Evolutionary conservation across 2,888 invertebrate species (phyloP), one percentile per base, ranked within the genome.

Genomic region (Stratiomys singularior): DNA sequence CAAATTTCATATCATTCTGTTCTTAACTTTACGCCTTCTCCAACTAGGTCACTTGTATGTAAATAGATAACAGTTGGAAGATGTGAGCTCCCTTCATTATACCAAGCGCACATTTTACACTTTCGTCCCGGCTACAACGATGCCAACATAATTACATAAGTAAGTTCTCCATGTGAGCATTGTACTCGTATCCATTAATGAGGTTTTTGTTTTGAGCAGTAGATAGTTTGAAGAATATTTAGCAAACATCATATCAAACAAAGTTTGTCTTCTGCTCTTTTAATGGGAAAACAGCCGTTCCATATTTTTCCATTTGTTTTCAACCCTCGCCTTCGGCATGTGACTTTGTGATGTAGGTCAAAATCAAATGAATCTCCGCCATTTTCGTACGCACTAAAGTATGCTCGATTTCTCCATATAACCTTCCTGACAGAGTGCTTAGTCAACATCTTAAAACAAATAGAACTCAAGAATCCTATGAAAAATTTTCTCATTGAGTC

Each of bases 21-120:
- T 60, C 74, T 74, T 74, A 60, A 74, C 74, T 74, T 74, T 74
- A 30, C 56, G 56, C 27, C 56, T 5, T 21, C n/a, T n/a, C 52
- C 15, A 74, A 74, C 74, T 74, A 60, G 74, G 74, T 74, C 74
- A 74, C 74, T 52, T 74, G 21, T 60, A 58, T 60, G 60, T 52
- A 74, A 58, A 74, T 74, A 74, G 21, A 37, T 23, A 21, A 23
- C 60, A 9, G 37, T 37, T 37, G 37, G 37, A 37, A 9, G 9
- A 37, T 37, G 37, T 37, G 3, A 37, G 44, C 25, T 74, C 13
- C 37, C 28, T 28, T n/a, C 47, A 52, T 47, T 18, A 21, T 23
- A 44, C 18, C 30, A 69, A 30, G 23, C 46, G n/a, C 21, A 23
- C 47, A 21, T 21, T 47, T 47, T 7, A 11, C 66, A n/a, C n/a